phyloP scores from a whole-genome alignment of 2,113 vertebrate species.

The Saccopteryx leptura region DNA sequence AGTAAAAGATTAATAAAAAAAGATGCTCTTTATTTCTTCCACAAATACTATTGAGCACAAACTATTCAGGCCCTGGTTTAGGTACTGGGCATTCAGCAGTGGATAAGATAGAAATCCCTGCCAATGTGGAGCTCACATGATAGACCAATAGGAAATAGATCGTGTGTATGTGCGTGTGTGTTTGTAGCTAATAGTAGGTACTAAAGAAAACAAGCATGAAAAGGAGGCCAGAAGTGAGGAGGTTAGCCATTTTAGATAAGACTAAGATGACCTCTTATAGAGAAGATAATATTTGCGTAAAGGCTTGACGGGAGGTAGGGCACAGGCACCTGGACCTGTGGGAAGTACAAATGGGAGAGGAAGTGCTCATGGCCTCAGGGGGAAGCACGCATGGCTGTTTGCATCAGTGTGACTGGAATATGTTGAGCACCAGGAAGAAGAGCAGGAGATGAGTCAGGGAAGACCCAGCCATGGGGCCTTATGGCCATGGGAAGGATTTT shows the following conservation, averaged over 20 bases:
- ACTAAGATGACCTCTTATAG: neutral
- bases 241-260: neutral
- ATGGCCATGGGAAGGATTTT: neutral
- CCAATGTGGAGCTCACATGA: neutral
- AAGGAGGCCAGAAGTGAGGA: neutral
- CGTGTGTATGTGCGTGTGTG: neutral
- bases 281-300: neutral
- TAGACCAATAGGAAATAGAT: neutral
- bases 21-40: neutral
- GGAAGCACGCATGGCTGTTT: neutral
- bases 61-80: neutral
- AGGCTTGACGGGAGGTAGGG: neutral
- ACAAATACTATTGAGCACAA: neutral
- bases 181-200: neutral
- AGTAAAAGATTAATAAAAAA: neutral
- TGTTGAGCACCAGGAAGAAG: neutral
- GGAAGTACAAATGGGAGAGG: neutral
- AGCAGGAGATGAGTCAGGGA: neutral
- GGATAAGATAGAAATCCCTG: conserved; percentile 10
- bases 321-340: neutral
- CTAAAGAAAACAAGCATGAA: conserved; percentile 2
- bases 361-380: neutral
- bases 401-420: neutral
- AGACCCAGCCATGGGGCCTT: neutral
- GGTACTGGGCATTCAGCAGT: neutral